A percentile compares a stretch with the other conserved stretches of the same genome.
These are phyloP conservation scores for Sinelater perroti DNA, from an alignment of 2,888 invertebrate genomes.

Conservation along the genomic window DNA sequence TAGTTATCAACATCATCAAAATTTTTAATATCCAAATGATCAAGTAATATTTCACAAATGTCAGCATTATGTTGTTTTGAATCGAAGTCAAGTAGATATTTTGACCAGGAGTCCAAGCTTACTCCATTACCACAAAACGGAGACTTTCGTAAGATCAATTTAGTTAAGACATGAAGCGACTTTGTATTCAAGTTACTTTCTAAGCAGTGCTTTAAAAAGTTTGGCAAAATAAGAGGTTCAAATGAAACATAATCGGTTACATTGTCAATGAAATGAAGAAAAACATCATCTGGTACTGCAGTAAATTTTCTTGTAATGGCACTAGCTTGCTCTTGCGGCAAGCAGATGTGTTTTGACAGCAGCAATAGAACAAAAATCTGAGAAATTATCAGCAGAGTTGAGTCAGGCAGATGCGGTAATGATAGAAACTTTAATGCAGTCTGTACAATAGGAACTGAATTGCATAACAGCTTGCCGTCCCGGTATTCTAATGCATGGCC, in stretches of 20 bases:
- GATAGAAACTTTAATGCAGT: constrained; percentile 66
- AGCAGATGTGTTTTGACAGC: constrained; percentile 68
- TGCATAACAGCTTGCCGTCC: constrained; percentile 70
- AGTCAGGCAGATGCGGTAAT: constrained; percentile 60
- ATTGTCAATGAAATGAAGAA: constrained; percentile 72
- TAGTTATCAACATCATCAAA: constrained; percentile 60
- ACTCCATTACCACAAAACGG: constrained; percentile 70
- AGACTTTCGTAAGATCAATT: constrained; percentile 73
- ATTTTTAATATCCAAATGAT: constrained; percentile 55
- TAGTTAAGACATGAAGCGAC: constrained; percentile 69
- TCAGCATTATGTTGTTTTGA: constrained; percentile 54
- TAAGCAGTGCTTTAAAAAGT: constrained; percentile 68
- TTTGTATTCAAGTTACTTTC: constrained; percentile 65
- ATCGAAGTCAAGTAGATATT: constrained; percentile 71
- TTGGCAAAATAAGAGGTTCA: constrained; percentile 76
- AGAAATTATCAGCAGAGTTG: constrained; percentile 62
- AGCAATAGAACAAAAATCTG: constrained; percentile 69
- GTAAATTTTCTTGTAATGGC: constrained; percentile 73
- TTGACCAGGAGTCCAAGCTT: constrained; percentile 69
- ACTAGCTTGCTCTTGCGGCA: constrained; percentile 78
- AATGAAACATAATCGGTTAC: constrained; percentile 74
- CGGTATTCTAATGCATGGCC: constrained; percentile 71
- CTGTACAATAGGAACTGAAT: constrained; percentile 68
- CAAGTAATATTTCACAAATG: constrained; percentile 60
- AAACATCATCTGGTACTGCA: constrained; percentile 65